These are phyloP conservation scores for Potamarius usumacintae DNA, from an alignment of 2,113 vertebrate genomes.

Conservation along the genomic window DNA sequence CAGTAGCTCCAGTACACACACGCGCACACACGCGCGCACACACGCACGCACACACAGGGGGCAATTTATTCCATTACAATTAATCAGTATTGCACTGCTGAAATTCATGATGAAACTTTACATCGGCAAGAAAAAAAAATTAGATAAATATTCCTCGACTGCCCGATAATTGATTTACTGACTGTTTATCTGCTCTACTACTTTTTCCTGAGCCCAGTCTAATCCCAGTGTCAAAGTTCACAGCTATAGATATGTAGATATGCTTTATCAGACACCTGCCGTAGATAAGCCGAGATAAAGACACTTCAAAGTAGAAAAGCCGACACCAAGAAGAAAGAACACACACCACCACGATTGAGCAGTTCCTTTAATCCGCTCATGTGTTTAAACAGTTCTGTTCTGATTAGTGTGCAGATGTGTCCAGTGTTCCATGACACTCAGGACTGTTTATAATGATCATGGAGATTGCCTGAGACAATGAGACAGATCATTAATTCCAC, in stretches of 20 bases:
- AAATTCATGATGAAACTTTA: background rate
- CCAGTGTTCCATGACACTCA: background rate
- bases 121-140: background rate
- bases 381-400: background rate
- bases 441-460: background rate
- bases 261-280: slow-evolving; percentile 18
- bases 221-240: slow-evolving; percentile 37
- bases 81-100: background rate
- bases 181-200: slow-evolving; percentile 31
- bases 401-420: background rate
- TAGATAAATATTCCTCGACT: background rate
- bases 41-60: too few relatives aligned
- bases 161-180: background rate
- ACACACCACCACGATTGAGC: background rate
- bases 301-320: slow-evolving; percentile 18
- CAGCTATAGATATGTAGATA: slow-evolving; percentile 41
- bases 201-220: slow-evolving; percentile 3
- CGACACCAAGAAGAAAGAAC: background rate
- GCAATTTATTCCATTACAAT: too few relatives aligned
- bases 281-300: slow-evolving; percentile 44
- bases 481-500: slow-evolving; percentile 62
- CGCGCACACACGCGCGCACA: background rate
- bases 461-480: background rate
- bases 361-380: background rate
- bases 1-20: background rate